Conservation (phyloP, 2,113 vertebrate species). For the Gallinago paraguaiae region DNA sequence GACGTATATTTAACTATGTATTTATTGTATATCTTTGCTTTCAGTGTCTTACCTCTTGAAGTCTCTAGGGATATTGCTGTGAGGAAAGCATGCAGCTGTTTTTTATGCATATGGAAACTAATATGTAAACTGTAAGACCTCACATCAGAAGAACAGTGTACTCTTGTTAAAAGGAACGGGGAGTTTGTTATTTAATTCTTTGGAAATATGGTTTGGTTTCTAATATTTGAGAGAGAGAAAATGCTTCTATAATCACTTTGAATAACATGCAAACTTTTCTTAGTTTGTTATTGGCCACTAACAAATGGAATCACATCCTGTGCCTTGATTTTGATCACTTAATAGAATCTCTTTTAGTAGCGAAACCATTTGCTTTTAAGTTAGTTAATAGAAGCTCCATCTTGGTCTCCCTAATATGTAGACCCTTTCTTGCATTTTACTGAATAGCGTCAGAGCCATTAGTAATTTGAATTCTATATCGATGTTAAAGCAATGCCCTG, state of each 20-base stretch:
- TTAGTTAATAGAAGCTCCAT: not conserved
- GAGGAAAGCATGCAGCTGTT: not conserved
- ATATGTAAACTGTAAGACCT: not conserved
- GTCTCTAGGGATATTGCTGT: not conserved
- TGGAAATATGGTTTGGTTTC: not conserved
- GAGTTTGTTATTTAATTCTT: not conserved
- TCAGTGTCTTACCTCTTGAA: not conserved
- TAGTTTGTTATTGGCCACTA: not conserved
- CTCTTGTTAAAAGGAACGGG: not conserved
- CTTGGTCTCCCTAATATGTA: not conserved
- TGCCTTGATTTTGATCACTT: not conserved
- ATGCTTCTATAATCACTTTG: not conserved
- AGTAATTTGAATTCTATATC: not conserved
- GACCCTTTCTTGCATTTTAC: not conserved
- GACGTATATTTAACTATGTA: not conserved
- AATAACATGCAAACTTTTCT: not conserved
- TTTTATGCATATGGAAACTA: not conserved
- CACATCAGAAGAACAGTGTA: not conserved
- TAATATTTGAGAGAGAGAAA: not conserved
- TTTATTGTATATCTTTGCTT: not conserved
- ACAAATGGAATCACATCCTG: not conserved
- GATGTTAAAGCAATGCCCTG: not conserved
- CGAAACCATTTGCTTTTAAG: not conserved
- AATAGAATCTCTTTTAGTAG: not conserved
- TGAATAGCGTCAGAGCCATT: not conserved